Conservation (phyloP, 1,140 invertebrate species). For the Eupeodes corollae region DNA sequence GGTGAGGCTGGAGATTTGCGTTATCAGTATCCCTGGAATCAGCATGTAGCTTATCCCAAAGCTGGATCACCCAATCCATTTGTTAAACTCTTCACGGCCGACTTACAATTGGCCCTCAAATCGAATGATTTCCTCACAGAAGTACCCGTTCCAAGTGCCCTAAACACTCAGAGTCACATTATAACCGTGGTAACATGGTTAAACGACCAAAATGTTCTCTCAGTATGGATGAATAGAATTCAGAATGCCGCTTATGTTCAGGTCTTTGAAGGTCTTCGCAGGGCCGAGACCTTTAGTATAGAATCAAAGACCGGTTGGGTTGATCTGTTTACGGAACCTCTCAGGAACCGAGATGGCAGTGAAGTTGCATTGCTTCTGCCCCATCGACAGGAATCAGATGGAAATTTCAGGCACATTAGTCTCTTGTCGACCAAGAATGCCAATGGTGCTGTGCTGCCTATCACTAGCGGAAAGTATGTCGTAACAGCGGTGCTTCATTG, state of each 20-base stretch:
- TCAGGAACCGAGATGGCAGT: constrained; percentile 46
- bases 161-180: constrained; percentile 27
- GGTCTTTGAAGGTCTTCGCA: constrained; percentile 18
- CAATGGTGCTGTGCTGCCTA: constrained; percentile 20
- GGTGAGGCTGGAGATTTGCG: constrained; percentile 51
- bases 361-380: constrained; percentile 51
- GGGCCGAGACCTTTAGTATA: constrained; percentile 19
- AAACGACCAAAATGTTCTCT: constrained; percentile 48
- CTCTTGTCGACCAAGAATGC: constrained; percentile 37
- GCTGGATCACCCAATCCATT: constrained; percentile 40
- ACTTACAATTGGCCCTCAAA: constrained; percentile 16
- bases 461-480: constrained; percentile 60
- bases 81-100: constrained; percentile 29
- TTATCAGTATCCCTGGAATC: constrained; percentile 54
- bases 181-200: constrained; percentile 54
- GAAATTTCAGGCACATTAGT: constrained; percentile 55
- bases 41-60: constrained; percentile 78
- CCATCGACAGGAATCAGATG: constrained; percentile 42
- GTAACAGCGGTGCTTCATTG: constrained; percentile 70
- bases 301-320: constrained; percentile 54
- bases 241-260: constrained; percentile 54
- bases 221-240: constrained; percentile 77
- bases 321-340: constrained; percentile 47
- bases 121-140: constrained; percentile 15
- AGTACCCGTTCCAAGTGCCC: constrained; percentile 23